Evolutionary conservation across 2,797 vertebrate genomes (phyloP), one percentile per base, ranked within the genome.

Genomic region (Enteromius unitaeniatus): DNA sequence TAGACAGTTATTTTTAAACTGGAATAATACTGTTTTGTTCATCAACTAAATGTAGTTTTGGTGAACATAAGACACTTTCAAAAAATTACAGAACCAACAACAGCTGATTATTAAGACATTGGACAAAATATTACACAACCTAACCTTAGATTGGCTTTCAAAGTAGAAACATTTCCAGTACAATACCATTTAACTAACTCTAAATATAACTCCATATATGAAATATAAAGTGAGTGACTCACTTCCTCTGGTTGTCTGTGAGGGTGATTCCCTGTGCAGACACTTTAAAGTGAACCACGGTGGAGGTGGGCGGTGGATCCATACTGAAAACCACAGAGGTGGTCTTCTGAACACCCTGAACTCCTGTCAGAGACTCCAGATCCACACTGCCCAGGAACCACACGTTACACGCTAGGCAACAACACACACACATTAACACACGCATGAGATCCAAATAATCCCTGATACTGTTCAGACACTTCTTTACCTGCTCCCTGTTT

Each of bases 241-340:
- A 99, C 98, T 98, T 99, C 89, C 98, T 95, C 92, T 99, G 98
- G 92, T 99, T 99, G 94, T 99, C 98, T 0, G 98, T 99, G 89
- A 99, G 90, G 0, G 98, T 99, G 92, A 99, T 98, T 83, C 98
- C 98, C 90, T 99, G 98, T 0, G 97, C 94, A 4, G 98, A 99
- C 90, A 99, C 98, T 89, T 99, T 99, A 92, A 99, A 99, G 92
- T 99, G 98, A 79, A 99, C 98, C 0, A 97, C 93, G 0, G 98
- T 99, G 82, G 95, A 97, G 74, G 93, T 23, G 0, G 96, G 94
- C 0, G 95, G 93, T 0, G 97, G 96, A 53, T 97, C 95, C 88
- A 95, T 95, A 81, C 90, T 84, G 67, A 98, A 91, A 0, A 95
- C 96, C 86, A 95, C 55, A 55, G 92, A 96, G 86, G 97, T 91